Conservation (phyloP, 2,797 vertebrate genomes). For the Lycodopsis pacificus region DNA sequence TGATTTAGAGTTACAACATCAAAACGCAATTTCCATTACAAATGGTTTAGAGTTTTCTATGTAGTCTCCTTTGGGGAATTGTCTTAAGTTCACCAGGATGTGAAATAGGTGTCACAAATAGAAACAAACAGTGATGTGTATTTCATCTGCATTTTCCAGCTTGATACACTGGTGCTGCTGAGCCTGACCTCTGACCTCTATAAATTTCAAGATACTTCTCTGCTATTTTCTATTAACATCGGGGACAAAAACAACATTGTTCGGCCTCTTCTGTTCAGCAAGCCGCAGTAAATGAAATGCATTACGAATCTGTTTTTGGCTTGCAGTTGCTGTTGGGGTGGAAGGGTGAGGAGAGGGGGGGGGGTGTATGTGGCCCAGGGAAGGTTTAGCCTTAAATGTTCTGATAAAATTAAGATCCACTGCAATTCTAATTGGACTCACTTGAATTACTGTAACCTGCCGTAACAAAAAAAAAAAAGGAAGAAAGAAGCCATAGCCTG, state of each 20-base stretch:
- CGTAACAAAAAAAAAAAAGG: not conserved
- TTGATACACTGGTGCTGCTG: not conserved
- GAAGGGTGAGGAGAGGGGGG: not conserved
- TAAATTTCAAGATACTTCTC: not conserved
- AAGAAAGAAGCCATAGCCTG: constrained; percentile 24
- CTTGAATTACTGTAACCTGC: constrained; percentile 42
- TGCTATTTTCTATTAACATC: constrained; percentile 3
- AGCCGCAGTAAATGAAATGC: constrained; percentile 37
- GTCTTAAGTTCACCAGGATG: not conserved
- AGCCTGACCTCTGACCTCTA: constrained; percentile 8
- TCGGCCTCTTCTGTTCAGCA: constrained; percentile 7
- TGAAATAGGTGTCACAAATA: not conserved
- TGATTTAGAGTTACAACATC: constrained; percentile 38
- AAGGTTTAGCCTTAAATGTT: constrained; percentile 54
- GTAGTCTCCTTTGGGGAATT: not conserved
- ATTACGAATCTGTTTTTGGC: constrained; percentile 61
- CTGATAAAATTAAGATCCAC: constrained; percentile 58
- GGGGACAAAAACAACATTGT: constrained; percentile 26
- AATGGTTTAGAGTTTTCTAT: not conserved
- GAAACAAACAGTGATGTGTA: not conserved
- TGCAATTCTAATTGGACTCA: constrained; percentile 61
- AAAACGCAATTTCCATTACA: constrained; percentile 22
- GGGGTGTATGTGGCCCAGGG: constrained; percentile 22
- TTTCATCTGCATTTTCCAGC: not conserved
- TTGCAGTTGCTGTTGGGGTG: constrained; percentile 46